These are phyloP conservation scores for Jordanella pulchra DNA, from an alignment of 2,797 vertebrate genomes.

Conservation along the genomic window DNA sequence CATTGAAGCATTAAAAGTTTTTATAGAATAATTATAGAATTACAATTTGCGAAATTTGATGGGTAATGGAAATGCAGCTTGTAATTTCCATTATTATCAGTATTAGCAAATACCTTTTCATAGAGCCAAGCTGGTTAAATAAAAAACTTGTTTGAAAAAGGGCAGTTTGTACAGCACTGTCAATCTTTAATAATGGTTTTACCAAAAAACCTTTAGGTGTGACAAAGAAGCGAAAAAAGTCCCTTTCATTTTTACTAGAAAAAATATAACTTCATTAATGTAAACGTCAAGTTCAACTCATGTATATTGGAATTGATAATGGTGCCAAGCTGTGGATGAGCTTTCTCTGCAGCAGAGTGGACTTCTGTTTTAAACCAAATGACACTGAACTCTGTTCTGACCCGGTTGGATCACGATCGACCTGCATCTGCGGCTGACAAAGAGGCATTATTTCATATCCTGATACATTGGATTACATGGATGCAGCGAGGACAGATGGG, in stretches of 20 bases:
- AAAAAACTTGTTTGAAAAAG: background rate
- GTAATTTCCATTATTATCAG: too few species aligned
- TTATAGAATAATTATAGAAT: too few species aligned
- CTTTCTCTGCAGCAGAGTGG: constrained; percentile 14
- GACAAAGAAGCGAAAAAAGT: background rate
- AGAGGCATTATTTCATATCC: constrained; percentile 64
- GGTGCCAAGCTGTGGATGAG: constrained; percentile 15
- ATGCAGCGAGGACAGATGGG: constrained; percentile 47
- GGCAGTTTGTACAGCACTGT: background rate
- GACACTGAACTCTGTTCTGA: constrained; percentile 60
- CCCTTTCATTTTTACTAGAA: background rate
- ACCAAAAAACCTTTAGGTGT: background rate
- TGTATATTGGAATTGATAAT: constrained; percentile 9
- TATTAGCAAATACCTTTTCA: background rate
- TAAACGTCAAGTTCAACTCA: background rate
- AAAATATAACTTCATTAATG: too few species aligned
- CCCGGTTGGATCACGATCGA: constrained; percentile 51
- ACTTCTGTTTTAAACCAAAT: constrained; percentile 37
- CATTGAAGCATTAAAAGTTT: too few species aligned
- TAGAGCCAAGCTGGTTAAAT: background rate
- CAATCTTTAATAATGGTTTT: background rate
- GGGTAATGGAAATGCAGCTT: too few species aligned
- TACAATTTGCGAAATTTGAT: too few species aligned
- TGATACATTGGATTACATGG: constrained; percentile 61
- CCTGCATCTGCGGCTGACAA: constrained; percentile 43